Percentiles rank a stretch among this genome's conserved stretches.
phyloP scores from a whole-genome alignment of 2,113 vertebrate species.

The Marcusenius ussheri region DNA sequence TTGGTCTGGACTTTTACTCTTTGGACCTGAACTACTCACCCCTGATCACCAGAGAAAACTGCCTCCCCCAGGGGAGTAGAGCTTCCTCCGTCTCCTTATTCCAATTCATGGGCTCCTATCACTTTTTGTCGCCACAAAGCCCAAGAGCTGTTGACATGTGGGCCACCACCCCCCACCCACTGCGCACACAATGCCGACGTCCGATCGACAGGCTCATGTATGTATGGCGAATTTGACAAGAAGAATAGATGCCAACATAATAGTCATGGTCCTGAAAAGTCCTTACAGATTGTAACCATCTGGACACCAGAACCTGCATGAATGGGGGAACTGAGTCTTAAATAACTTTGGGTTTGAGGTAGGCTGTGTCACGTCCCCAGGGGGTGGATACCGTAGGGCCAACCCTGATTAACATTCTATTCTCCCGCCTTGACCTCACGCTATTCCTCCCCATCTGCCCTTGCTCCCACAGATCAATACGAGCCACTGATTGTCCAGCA shows the following conservation, averaged over 20 bases:
- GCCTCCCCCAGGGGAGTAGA: not conserved
- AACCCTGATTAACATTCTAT: slow-evolving; percentile 76
- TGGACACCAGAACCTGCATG: slow-evolving; percentile 66
- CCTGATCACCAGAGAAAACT: not conserved
- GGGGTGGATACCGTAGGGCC: slow-evolving; percentile 61
- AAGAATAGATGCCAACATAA: slow-evolving; percentile 71
- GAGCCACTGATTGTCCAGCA: slow-evolving; percentile 79
- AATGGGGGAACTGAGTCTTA: slow-evolving; percentile 78
- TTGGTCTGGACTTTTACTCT: not conserved
- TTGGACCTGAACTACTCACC: not conserved
- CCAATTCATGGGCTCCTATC: slow-evolving; percentile 49
- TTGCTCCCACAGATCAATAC: slow-evolving; percentile 63
- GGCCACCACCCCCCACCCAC: not conserved
- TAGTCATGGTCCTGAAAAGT: slow-evolving; percentile 67
- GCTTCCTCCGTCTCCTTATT: slow-evolving; percentile 47
- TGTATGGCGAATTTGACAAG: slow-evolving; percentile 70
- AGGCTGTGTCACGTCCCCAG: slow-evolving; percentile 34
- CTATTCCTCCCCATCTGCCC: slow-evolving; percentile 87
- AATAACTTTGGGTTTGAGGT: slow-evolving; percentile 69
- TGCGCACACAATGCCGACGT: slow-evolving; percentile 62
- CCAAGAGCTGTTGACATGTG: slow-evolving; percentile 54
- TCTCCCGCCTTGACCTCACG: slow-evolving; percentile 56
- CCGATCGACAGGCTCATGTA: slow-evolving; percentile 77
- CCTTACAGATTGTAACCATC: slow-evolving; percentile 81
- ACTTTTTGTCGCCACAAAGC: slow-evolving; percentile 52